Evolutionary conservation across 2,888 invertebrate genomes (phyloP).

Genomic region (Megastigmus dorsalis): DNA sequence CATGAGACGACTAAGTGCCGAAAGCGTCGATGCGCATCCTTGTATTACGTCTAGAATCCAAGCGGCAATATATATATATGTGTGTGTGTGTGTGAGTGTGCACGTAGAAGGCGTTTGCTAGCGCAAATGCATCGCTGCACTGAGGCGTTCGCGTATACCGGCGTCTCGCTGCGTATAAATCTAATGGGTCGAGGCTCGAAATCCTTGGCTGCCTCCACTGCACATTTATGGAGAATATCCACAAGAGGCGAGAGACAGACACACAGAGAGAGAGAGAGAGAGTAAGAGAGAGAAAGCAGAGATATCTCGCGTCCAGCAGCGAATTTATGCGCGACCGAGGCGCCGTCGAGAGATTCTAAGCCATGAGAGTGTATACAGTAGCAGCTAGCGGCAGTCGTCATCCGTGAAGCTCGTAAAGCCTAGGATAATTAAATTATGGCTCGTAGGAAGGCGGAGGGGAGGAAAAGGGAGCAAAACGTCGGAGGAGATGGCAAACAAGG

Average conservation of each 20-base stretch:
- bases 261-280: too few species aligned
- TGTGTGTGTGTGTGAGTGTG: too few species aligned
- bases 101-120: too few species aligned
- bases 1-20: slow-evolving; percentile 3
- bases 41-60: too few species aligned
- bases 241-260: too few species aligned
- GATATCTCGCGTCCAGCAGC: slow-evolving; percentile 62
- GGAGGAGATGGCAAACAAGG: background rate
- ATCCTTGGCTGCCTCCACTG: slow-evolving; percentile 25
- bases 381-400: too few species aligned
- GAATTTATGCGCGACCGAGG: slow-evolving; percentile 71
- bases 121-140: background rate
- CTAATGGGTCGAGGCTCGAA: slow-evolving; percentile 31
- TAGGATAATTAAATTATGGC: slow-evolving; percentile 74
- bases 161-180: slow-evolving; percentile 57
- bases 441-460: slow-evolving; percentile 62
- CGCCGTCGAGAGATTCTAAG: too few species aligned
- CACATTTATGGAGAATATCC: slow-evolving; percentile 63
- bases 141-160: slow-evolving; percentile 47
- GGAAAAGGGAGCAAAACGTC: slow-evolving; percentile 30
- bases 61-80: too few species aligned
- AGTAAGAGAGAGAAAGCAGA: slow-evolving; percentile 57
- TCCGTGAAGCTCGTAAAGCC: slow-evolving; percentile 66
- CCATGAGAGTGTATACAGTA: too few species aligned
- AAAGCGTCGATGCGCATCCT: background rate